These are phyloP conservation scores for Stichopus horrens DNA, from an alignment of 53 echinoderm and acorn worm species.

Conservation along the genomic window DNA sequence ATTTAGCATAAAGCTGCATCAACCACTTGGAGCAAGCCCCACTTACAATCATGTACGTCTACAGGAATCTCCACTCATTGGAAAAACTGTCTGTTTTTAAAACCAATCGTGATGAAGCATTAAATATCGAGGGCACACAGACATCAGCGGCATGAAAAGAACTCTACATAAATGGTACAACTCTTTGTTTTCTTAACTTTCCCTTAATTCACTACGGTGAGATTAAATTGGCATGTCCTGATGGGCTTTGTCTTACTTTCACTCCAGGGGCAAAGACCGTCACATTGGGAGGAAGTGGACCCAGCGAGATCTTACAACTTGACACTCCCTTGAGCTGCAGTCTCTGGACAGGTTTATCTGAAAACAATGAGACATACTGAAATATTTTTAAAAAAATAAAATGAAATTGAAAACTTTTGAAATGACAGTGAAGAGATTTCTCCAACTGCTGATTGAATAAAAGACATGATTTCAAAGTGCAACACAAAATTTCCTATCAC, in stretches of 20 bases:
- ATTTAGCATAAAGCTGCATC: too few relatives aligned
- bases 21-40: too few relatives aligned
- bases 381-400: not conserved
- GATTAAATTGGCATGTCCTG: not conserved
- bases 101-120: not conserved
- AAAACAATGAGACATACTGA: not conserved
- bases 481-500: too few relatives aligned
- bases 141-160: too few relatives aligned
- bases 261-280: conserved; percentile 85
- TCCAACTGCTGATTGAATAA: too few relatives aligned
- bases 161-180: too few relatives aligned
- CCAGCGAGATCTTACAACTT: conserved; percentile 64
- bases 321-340: conserved; percentile 65
- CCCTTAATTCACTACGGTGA: not conserved
- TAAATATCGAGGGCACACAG: not conserved
- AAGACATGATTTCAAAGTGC: too few relatives aligned
- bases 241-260: conserved; percentile 61
- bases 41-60: too few relatives aligned
- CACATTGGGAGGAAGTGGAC: conserved; percentile 67
- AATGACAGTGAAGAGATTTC: too few relatives aligned
- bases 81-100: too few relatives aligned
- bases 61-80: too few relatives aligned
- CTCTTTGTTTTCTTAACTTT: not conserved
- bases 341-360: conserved; percentile 65
- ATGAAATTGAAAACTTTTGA: too few relatives aligned